These are phyloP conservation scores for Chitala chitala DNA, from an alignment of 2,113 vertebrate genomes.

Conservation along the genomic window DNA sequence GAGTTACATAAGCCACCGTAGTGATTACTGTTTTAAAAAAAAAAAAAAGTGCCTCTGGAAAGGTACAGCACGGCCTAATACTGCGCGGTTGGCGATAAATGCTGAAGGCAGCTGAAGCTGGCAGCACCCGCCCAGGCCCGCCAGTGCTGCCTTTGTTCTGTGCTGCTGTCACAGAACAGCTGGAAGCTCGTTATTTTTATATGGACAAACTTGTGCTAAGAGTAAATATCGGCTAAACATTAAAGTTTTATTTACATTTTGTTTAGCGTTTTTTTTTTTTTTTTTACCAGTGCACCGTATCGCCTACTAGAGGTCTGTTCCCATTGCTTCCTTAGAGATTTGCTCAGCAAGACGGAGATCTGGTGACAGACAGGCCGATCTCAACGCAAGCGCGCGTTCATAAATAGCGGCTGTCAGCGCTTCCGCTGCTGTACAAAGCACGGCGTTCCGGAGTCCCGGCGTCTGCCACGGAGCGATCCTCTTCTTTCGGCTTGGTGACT, in stretches of 20 bases:
- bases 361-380: background rate
- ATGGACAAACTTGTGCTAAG: conserved; percentile 21
- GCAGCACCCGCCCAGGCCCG: conserved; percentile 19
- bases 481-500: background rate
- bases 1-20: conserved; percentile 62
- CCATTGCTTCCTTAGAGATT: background rate
- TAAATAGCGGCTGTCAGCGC: conserved; percentile 11
- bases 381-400: background rate
- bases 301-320: too few species aligned
- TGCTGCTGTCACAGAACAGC: conserved; percentile 28
- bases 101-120: conserved; percentile 28
- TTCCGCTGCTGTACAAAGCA: background rate
- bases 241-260: conserved; percentile 23
- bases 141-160: conserved; percentile 33
- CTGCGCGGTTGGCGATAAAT: conserved; percentile 64
- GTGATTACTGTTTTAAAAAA: conserved; percentile 58
- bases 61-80: conserved; percentile 60
- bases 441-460: too few species aligned
- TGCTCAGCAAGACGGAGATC: background rate
- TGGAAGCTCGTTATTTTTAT: conserved; percentile 37
- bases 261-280: background rate
- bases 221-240: conserved; percentile 24
- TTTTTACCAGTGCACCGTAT: background rate
- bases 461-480: too few species aligned
- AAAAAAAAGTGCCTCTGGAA: conserved; percentile 47